Evolutionary conservation across 2,888 invertebrate species (phyloP), one percentile per base, ranked within the genome.

Genomic region (Drosophila tripunctata): DNA sequence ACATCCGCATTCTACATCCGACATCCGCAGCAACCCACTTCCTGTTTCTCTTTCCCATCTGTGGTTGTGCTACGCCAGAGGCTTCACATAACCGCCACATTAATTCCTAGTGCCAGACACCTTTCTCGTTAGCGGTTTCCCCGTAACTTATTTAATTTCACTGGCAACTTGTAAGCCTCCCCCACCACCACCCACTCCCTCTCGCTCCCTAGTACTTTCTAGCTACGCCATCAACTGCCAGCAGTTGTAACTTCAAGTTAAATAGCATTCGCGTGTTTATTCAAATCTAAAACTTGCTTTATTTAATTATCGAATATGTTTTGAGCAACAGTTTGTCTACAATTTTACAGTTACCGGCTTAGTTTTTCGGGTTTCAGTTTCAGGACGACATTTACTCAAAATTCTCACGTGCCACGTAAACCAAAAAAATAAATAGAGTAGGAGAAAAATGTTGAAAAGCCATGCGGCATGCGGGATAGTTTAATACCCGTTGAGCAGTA

Each of bases 81-180:
- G 50, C 56, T 48, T 62, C 44, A 44, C 55, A 58, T 66, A 83
- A 83, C 88, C 83, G 86, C 84, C 72, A 78, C 83, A 86, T 83
- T 83, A 87, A 83, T 83, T 83, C 77, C 84, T 78, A 86, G 88
- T 86, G 87, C 84, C 83, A 83, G 83, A 88, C 83, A 86, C 88
- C 83, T 88, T 87, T 75, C 88, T 83, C 87, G 83, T 83, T 83
- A 83, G 83, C 68, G 83, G 83, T 83, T 86, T 67, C 66, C 74
- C 74, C 76, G 72, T 67, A 86, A 87, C 83, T 83, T 83, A 83
- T 83, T 86, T 83, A 74, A 87, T 83, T 87, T 83, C 69, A 58
- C 70, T 6, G 12, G 19, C 60, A 31, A 45, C 54, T 27, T 22
- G 38, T 30, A 43, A 24, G 60, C 52, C 22, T 31, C 2, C n/a